Evolutionary conservation across 2,113 vertebrate species (phyloP), one percentile per base, ranked within the genome.

Genomic region (Anser brachyrhynchus): DNA sequence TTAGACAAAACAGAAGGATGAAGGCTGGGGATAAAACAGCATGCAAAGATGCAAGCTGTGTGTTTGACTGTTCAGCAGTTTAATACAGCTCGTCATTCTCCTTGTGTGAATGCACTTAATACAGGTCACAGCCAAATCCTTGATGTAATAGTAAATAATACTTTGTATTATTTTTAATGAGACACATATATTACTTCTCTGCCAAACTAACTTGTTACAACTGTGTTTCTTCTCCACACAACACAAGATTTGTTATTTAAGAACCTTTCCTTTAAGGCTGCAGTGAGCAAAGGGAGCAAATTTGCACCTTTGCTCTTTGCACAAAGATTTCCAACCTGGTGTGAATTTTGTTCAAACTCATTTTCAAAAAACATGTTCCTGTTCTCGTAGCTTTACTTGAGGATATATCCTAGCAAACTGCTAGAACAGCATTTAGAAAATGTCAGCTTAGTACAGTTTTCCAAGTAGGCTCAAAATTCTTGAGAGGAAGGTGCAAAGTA

Each of bases 21-120:
- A 49, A 74, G 17, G 26, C 21, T 51, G 49, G 44, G 57, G 26
- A 54, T 13, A 19, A 13, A 41, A 49, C 29, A 58, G 55, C 37
- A 74, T 1, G 9, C 31, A 73, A 73, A 64, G 28, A 37, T 1
- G 3, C 14, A 65, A 51, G 21, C 14, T 13, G n/a, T 37, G 43
- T 18, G 22, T 43, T 3, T 71, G 57, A 39, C n/a, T 43, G 14
- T 28, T 20, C 7, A 44, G n/a, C 57, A n/a, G 2, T 22, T 71
- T 25, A 59, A 51, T 9, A 10, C 0, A 0, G 1, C 6, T 49
- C 77, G 62, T 35, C 37, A 23, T 51, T 44, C 9, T 29, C n/a
- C 22, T 84, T 31, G 6, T 11, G 11, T 6, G 9, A 1, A 26
- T 3, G 7, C 9, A 59, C 67, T 7, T 25, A 93, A 88, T 7